A percentile compares a stretch with the other conserved stretches of the same genome.
phyloP scores from a whole-genome alignment of 2,797 vertebrate genomes.

The Gymnothorax javanicus region DNA sequence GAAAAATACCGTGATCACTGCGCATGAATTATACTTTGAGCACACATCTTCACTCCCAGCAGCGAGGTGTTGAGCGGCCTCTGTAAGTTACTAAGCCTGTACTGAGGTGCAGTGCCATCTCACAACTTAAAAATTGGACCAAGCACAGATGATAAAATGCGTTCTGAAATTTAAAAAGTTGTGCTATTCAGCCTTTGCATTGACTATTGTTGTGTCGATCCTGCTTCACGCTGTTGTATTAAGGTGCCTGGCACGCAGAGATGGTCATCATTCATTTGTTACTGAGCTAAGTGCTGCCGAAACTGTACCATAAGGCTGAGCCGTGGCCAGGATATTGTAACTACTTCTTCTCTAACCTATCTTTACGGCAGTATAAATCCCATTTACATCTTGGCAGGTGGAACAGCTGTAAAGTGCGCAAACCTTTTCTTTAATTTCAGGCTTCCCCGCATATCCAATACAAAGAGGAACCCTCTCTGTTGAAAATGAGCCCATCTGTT shows the following conservation, averaged over 20 bases:
- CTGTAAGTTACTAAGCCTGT: not conserved
- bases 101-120: not conserved
- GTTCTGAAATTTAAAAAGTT: not conserved
- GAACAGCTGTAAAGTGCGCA: not conserved
- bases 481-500: not conserved
- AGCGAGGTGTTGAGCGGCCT: not conserved
- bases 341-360: constrained; percentile 1
- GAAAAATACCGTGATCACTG: not conserved
- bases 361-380: constrained; percentile 22
- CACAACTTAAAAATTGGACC: not conserved
- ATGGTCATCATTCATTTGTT: not conserved
- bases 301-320: not conserved
- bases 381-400: not conserved
- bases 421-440: constrained; percentile 8
- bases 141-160: too few species aligned
- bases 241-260: too few species aligned
- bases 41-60: not conserved
- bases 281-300: not conserved
- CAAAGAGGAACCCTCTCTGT: not conserved
- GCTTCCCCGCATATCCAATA: not conserved
- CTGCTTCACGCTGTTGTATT: not conserved
- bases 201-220: not conserved
- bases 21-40: not conserved
- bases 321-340: not conserved
- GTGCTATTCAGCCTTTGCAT: not conserved